A percentile compares a stretch with the other conserved stretches of the same genome.
Conservation (phyloP, 2,888 invertebrate species). For the Dasysyrphus albostriatus region DNA sequence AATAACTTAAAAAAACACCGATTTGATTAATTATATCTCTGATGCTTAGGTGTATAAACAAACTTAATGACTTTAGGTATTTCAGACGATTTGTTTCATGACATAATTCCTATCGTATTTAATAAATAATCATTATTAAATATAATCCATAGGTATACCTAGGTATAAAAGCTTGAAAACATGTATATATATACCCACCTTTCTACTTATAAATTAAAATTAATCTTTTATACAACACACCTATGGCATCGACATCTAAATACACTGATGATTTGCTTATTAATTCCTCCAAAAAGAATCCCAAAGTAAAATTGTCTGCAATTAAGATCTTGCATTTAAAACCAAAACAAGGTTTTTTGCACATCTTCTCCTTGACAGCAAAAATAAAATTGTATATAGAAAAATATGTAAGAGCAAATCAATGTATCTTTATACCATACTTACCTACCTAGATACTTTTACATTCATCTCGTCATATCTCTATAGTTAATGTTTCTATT, state of each 20-base stretch:
- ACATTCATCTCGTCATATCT: constrained; percentile 6
- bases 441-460: not conserved
- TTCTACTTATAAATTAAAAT: too few relatives aligned
- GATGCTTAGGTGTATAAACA: constrained; percentile 5
- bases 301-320: not conserved
- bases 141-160: not conserved
- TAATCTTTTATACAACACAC: too few relatives aligned
- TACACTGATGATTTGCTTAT: too few relatives aligned
- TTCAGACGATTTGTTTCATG: constrained; percentile 58
- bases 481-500: not conserved
- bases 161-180: too few relatives aligned
- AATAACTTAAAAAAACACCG: not conserved
- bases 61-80: constrained; percentile 52
- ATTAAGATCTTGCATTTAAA: not conserved
- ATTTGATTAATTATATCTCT: constrained; percentile 56
- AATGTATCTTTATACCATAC: too few relatives aligned
- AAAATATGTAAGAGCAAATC: constrained; percentile 53
- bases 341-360: not conserved
- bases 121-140: not conserved
- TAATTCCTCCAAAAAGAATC: too few relatives aligned
- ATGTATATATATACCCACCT: too few relatives aligned
- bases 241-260: too few relatives aligned
- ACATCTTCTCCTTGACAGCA: not conserved
- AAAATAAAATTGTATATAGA: not conserved
- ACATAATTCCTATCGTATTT: constrained; percentile 13